Conservation (phyloP, 2,888 invertebrate species). For the Habrosyne pyritoides region DNA sequence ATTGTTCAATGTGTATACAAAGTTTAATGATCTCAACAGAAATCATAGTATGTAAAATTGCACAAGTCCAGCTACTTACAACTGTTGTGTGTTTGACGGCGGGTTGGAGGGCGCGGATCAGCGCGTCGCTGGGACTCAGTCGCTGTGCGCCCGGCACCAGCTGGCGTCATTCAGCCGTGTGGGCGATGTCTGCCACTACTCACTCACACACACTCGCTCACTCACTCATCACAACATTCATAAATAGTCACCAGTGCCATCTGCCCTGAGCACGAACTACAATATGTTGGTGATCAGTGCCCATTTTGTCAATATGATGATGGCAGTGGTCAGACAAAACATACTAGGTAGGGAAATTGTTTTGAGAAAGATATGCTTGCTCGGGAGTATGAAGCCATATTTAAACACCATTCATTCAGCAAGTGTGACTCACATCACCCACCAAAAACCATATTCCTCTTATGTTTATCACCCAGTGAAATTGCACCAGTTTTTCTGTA, state of each 20-base stretch:
- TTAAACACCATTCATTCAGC: constrained; percentile 30
- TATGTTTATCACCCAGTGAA: constrained; percentile 62
- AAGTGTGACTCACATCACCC: constrained; percentile 62
- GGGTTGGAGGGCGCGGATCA: constrained; percentile 8
- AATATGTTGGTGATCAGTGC: too few species aligned
- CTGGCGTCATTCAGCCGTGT: constrained; percentile 59
- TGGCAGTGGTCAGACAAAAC: too few species aligned
- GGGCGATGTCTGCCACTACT: constrained; percentile 58
- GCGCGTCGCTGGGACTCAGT: constrained; percentile 18
- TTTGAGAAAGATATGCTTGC: not conserved
- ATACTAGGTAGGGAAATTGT: not conserved
- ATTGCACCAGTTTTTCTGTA: constrained; percentile 52
- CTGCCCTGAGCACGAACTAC: too few species aligned
- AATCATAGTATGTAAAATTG: not conserved
- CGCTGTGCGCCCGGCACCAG: constrained; percentile 37
- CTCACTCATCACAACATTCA: constrained; percentile 6
- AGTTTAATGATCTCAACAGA: too few species aligned
- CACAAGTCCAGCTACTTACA: constrained; percentile 26
- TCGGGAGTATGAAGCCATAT: not conserved
- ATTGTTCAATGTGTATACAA: too few species aligned
- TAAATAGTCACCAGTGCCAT: too few species aligned
- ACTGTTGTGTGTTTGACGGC: constrained; percentile 10
- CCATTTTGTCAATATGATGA: too few species aligned
- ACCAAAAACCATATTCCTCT: constrained; percentile 61
- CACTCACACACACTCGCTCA: constrained; percentile 34